Conservation (phyloP, 2,888 invertebrate species). For the Sycophila texana region DNA sequence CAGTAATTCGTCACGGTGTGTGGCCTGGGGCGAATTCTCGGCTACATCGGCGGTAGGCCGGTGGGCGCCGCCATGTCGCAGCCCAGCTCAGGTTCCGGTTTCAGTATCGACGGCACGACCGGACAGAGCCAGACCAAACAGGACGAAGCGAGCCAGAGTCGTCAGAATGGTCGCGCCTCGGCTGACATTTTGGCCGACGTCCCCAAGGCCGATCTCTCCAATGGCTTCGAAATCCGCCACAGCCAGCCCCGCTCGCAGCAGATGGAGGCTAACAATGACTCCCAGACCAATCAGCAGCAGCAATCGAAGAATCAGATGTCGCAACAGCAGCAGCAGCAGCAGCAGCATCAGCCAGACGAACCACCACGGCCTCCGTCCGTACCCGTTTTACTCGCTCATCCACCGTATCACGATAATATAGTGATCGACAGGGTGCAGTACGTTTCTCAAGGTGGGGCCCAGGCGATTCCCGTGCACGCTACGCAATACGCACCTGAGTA, state of each 20-base stretch:
- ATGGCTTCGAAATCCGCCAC: conserved; percentile 46
- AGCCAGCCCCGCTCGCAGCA: conserved; percentile 32
- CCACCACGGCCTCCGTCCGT: conserved; percentile 63
- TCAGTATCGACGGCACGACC: conserved; percentile 63
- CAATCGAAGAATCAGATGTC: conserved; percentile 42
- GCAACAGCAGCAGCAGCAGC: conserved; percentile 15
- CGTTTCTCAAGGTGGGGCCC: conserved; percentile 69
- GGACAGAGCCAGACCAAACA: conserved; percentile 58
- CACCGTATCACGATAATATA: conserved; percentile 66
- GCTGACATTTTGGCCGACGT: conserved; percentile 46
- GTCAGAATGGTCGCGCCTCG: conserved; percentile 66
- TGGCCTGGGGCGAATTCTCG: conserved; percentile 73
- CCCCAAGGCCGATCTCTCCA: conserved; percentile 45
- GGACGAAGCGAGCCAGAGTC: conserved; percentile 61
- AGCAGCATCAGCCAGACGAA: conserved; percentile 59
- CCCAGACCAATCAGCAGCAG: conserved; percentile 22
- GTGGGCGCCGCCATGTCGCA: conserved; percentile 74
- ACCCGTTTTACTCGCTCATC: conserved; percentile 65
- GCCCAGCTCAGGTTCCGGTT: conserved; percentile 62
- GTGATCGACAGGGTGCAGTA: conserved; percentile 65
- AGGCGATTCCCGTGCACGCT: conserved; percentile 69
- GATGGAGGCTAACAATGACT: conserved; percentile 60
- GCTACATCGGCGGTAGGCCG: conserved; percentile 75
- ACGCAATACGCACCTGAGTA: conserved; percentile 69
- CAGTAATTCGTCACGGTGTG: conserved; percentile 71